Percentiles rank a stretch among this genome's conserved stretches.
Evolutionary conservation across 92 coral and sea anemone genomes (phyloP).

Genomic region (Palythoa heliodiscus): DNA sequence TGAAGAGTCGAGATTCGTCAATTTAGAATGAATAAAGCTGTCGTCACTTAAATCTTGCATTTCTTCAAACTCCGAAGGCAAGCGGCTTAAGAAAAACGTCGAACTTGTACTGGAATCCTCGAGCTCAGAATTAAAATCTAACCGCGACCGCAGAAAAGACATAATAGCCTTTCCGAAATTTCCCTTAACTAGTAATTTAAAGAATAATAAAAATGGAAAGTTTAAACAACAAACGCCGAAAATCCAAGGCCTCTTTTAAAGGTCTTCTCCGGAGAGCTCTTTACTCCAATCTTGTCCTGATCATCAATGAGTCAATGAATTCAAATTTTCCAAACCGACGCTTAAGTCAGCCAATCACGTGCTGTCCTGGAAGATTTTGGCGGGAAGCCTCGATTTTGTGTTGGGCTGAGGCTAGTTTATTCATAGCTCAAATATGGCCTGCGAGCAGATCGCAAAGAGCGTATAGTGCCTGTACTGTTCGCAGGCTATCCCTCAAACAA

Average conservation of each 20-base stretch:
- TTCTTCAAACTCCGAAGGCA: slow-evolving; percentile 55
- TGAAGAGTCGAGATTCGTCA: slow-evolving; percentile 56
- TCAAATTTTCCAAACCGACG: slow-evolving; percentile 42
- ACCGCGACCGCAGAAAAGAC: slow-evolving; percentile 34
- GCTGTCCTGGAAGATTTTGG: slow-evolving; percentile 14
- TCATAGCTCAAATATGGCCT: neutral
- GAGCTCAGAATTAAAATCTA: slow-evolving; percentile 30
- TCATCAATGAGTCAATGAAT: slow-evolving; percentile 32
- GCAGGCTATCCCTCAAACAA: too few species aligned
- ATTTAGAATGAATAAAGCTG: slow-evolving; percentile 50
- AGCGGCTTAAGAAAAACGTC: slow-evolving; percentile 41
- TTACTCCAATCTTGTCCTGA: slow-evolving; percentile 7
- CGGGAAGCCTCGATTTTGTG: slow-evolving; percentile 44
- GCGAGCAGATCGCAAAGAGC: neutral
- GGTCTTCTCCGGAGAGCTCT: neutral
- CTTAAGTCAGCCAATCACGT: slow-evolving; percentile 36
- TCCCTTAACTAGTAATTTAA: neutral
- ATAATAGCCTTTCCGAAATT: neutral
- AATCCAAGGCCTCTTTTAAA: slow-evolving; percentile 26
- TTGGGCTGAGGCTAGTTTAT: neutral
- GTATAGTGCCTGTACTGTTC: too few species aligned
- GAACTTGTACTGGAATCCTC: slow-evolving; percentile 23
- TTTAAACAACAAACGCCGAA: neutral
- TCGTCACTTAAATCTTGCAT: slow-evolving; percentile 65
- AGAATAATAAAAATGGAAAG: neutral